Base-by-base conservation (phyloP, 2,113 vertebrate species). In the Sminthopsis crassicaudata region DNA sequence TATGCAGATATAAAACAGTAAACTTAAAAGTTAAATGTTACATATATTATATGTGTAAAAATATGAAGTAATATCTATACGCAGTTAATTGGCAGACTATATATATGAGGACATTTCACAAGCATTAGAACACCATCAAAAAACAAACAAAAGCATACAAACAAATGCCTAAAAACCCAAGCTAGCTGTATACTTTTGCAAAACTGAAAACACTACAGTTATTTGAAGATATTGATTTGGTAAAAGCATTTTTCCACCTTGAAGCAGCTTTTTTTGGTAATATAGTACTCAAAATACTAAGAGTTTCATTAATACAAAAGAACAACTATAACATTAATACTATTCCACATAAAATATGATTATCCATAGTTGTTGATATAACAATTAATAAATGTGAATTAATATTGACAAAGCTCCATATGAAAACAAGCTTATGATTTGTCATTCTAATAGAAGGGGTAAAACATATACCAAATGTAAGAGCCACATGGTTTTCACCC, bases 41-140 rank as follows among this genome's bases (percentile, higher is more conserved):
- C 55, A 93, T 42, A 93, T 95, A 96, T 94, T 42, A 95, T 51
- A 96, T 54, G 67, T 89, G 11, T 91, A 97, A n/a, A 97, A 53
- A 93, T 53, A 42, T 84, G 42, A 84, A n/a, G 36, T 42, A 84
- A 42, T 42, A 16, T 84, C n/a, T 84, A 84, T 84, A 92, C 3
- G 94, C 54, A 89, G 94, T 84, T 84, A 96, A 94, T 12, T 53
- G 90, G 12, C 2, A 97, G 5, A 84, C 26, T 16, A 92, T 92
- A 93, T 96, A 94, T 30, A 97, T 42, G 91, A 3, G 84, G 92
- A 93, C n/a, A 97, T 95, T 96, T 95, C 90, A 95, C 5, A 97
- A 84, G 26, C 7, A 94, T 95, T 92, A 97, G 95, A 97, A 60
- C 67, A 84, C 50, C 50, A 51, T 51, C 50, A 97, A 51, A 96